Evolutionary conservation across 2,888 invertebrate species (phyloP).

Genomic region (Stenolophus ochropezus): DNA sequence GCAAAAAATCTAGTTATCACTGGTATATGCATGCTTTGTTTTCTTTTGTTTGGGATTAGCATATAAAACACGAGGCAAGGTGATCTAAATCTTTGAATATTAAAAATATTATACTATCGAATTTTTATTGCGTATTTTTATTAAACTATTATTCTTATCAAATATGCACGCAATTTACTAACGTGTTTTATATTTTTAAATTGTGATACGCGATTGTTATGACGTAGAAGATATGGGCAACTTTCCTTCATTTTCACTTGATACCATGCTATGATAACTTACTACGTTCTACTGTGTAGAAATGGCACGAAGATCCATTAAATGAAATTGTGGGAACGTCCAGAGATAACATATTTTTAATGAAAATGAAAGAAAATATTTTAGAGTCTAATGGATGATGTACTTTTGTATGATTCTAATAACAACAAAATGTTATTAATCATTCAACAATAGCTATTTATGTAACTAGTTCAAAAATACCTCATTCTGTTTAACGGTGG

Average conservation of each 20-base stretch:
- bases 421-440: too few species aligned
- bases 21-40: constrained; percentile 5
- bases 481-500: too few species aligned
- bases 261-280: neutral
- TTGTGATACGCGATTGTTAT: neutral
- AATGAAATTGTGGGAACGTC: neutral
- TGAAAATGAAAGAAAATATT: too few species aligned
- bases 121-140: too few species aligned
- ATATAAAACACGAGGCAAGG: neutral
- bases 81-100: neutral
- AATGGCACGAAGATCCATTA: neutral
- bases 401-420: too few species aligned
- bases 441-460: too few species aligned
- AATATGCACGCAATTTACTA: neutral
- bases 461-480: too few species aligned
- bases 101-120: too few species aligned
- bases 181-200: neutral
- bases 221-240: neutral
- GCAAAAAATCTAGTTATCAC: constrained; percentile 19
- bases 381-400: too few species aligned
- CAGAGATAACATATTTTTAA: neutral
- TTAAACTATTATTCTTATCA: neutral
- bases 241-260: neutral
- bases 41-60: constrained; percentile 13
- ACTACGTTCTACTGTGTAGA: too few species aligned